Base-by-base conservation (phyloP, 2,113 vertebrate species). In the Motacilla tschutschensis region DNA sequence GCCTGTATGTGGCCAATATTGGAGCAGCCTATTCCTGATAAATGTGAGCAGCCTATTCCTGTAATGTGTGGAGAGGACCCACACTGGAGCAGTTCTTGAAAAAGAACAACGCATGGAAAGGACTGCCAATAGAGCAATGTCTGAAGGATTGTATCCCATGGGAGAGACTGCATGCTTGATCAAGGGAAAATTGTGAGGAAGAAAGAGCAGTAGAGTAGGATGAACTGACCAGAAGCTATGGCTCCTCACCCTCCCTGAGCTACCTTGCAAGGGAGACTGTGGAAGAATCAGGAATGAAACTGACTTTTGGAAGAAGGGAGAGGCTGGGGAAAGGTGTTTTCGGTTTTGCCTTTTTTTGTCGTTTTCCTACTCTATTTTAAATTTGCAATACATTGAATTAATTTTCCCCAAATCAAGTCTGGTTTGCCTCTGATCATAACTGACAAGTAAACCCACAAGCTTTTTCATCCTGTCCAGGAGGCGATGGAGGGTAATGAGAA, bases 21-120 rank as follows among this genome's bases (percentile, higher is more conserved):
- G 12, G 35, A 63, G 13, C 16, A 25, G 5, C 12, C 24, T 80
- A 1, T 16, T 66, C 43, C 28, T 64, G 18, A 38, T 12, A 25
- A 18, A 17, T 33, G 33, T 33, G 35, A 63, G 13, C 16, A 25
- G 5, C 12, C 24, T 80, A 1, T 16, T 66, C 43, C 29, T 17
- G 21, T 12, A 29, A 3, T 21, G 6, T 3, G 0, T 36, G 17
- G 9, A 41, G 8, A 31, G 8, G 12, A 60, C 9, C 2, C 5
- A 54, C 9, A 8, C 1, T 40, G 11, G 13, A 79, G 10, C 13
- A 41, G 29, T 3, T 55, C 11, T 25, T 50, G 41, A 65, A 46
- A 17, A 64, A 53, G 14, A 50, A 26, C 11, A 79, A 4, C 5
- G 3, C 11, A 22, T 1, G 5, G 21, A 15, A 47, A 43, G 8